A percentile compares a stretch with the other conserved stretches of the same genome.
Conservation (phyloP, 2,888 invertebrate genomes). For the Drosophila eohydei region DNA sequence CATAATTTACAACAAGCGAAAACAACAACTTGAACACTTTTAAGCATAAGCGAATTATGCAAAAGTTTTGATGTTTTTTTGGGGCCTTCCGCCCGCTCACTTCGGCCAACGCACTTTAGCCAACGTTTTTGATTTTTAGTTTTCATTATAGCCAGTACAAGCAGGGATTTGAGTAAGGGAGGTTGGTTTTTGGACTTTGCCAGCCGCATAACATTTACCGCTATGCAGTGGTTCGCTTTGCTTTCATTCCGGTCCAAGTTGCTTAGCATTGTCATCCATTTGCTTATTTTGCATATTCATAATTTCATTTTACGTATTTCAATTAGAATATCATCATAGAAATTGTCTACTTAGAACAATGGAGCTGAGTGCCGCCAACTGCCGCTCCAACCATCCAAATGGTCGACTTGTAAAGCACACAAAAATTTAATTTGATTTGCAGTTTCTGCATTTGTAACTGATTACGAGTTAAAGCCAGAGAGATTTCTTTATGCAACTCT, state of each 20-base stretch:
- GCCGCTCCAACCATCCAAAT: constrained; percentile 17
- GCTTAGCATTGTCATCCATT: constrained; percentile 81
- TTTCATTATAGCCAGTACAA: constrained; percentile 60
- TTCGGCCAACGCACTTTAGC: constrained; percentile 50
- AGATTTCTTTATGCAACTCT: too few species aligned
- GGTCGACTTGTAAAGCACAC: constrained; percentile 24
- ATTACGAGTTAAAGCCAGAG: not conserved
- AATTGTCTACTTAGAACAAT: constrained; percentile 67
- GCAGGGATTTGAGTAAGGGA: not conserved
- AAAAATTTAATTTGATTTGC: constrained; percentile 27
- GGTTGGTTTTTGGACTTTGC: constrained; percentile 18
- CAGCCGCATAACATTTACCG: constrained; percentile 68
- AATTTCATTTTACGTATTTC: constrained; percentile 81
- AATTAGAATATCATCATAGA: constrained; percentile 80
- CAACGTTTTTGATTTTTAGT: constrained; percentile 75
- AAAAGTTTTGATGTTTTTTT: constrained; percentile 77
- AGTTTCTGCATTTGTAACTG: constrained; percentile 1
- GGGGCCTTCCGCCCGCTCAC: not conserved
- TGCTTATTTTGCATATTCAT: constrained; percentile 82
- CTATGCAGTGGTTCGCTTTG: constrained; percentile 56
- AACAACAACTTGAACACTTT: constrained; percentile 73
- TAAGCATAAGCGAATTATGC: constrained; percentile 80
- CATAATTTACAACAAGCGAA: constrained; percentile 54
- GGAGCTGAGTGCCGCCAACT: constrained; percentile 29
- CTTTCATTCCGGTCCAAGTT: constrained; percentile 56